Conservation (phyloP, 2,113 vertebrate genomes). For the Anguilla rostrata region DNA sequence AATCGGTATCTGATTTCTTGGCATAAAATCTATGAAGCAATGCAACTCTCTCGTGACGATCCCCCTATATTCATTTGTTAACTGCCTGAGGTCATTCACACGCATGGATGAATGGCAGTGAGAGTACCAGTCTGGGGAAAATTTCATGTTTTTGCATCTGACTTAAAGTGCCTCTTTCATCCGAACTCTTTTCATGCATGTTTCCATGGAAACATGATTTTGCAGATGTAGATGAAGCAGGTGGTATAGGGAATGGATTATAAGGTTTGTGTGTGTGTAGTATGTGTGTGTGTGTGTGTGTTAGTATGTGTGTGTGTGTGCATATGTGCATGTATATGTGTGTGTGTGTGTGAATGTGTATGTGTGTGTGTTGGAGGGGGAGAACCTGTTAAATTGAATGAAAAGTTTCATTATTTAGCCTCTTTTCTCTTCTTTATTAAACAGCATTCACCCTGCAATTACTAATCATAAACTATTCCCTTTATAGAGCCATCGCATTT, state of each 20-base stretch:
- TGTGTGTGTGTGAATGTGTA: not conserved
- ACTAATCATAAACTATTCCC: constrained; percentile 12
- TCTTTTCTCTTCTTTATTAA: not conserved
- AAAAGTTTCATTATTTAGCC: not conserved
- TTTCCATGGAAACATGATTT: constrained; percentile 4
- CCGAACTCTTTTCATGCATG: not conserved
- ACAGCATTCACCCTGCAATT: not conserved
- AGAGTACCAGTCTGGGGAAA: not conserved
- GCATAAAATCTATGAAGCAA: not conserved
- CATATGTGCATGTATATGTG: not conserved
- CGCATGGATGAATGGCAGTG: not conserved
- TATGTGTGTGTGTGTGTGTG: not conserved
- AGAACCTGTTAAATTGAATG: not conserved
- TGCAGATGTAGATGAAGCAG: not conserved
- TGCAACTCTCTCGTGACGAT: not conserved
- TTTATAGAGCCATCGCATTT: not conserved
- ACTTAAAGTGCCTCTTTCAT: not conserved
- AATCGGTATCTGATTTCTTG: not conserved
- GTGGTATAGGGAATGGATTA: not conserved
- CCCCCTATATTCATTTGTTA: not conserved
- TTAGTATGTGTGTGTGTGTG: not conserved
- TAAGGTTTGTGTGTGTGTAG: not conserved
- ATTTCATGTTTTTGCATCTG: not conserved
- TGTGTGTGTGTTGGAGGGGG: not conserved
- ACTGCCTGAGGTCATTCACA: not conserved